Base-by-base conservation (phyloP, 2,888 invertebrate species). In the Tenthredo distinguenda region DNA sequence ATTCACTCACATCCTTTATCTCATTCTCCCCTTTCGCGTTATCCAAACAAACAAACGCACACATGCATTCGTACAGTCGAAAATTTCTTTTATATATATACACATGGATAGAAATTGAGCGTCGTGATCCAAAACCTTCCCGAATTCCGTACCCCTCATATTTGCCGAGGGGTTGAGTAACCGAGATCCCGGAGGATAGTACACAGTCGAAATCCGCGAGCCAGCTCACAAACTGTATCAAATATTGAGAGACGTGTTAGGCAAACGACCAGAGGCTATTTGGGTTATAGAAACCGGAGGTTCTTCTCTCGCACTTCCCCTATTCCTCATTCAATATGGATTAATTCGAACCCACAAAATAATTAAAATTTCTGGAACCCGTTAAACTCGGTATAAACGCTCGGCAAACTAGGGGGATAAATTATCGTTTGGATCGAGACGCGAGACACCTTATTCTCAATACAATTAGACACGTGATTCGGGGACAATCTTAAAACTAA, bases 241-340 rank as follows among this genome's bases (percentile, higher is more conserved):
- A 81, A 81, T 81, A 81, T 81, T 81, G 81, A 81, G 21, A 34
- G 37, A 58, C 62, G 81, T 50, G 81, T 81, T 81, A 81, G 12
- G 81, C 62, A 81, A 81, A 65, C 81, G 40, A 81, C 81, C 40
- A 34, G 55, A 55, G 77, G 77, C 55, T 77, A 77, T 55, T 77
- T 34, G 77, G 31, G 15, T 55, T 55, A 31, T 55, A 34, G 47
- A 15, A 50, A 55, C 50, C 50, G 50, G 21, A 77, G 50, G 77
- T 55, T 15, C 10, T 43, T 50, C 77, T 26, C 55, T n/a, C 77
- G 50, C 55, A 55, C 74, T 21, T 43, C 10, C 74, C 40, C 74
- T 21, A 18, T 43, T 74, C 74, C 15, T 43, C 15, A 68, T 68
- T 34, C 21, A 34, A 34, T 34, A 68, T 74, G 21, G 43, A 43